These are phyloP conservation scores for Mesoclemmys tuberculata DNA, from an alignment of 2,113 vertebrate species.

Conservation along the genomic window DNA sequence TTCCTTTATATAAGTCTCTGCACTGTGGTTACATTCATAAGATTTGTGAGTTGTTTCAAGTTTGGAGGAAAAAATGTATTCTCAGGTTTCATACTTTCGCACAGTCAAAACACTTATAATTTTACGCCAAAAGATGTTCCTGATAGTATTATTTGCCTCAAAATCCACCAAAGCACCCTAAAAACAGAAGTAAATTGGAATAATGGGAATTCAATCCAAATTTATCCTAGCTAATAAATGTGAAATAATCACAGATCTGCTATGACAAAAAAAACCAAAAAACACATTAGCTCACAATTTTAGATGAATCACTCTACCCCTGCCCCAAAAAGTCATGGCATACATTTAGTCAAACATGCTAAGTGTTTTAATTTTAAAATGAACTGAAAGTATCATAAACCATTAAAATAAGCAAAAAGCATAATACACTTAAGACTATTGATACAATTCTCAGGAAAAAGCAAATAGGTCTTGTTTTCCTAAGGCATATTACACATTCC, in stretches of 20 bases:
- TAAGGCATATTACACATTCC: not conserved
- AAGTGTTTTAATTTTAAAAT: not conserved
- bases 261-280: not conserved
- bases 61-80: not conserved
- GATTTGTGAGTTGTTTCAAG: conserved; percentile 8
- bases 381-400: no score
- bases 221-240: not conserved
- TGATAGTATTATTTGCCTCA: not conserved
- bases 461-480: not conserved
- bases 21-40: not conserved
- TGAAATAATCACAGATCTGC: not conserved
- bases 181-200: not conserved
- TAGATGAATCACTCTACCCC: not conserved
- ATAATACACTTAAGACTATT: no score
- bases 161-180: not conserved
- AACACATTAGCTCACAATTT: not conserved
- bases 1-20: conserved; percentile 13
- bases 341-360: not conserved
- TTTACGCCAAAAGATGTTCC: not conserved
- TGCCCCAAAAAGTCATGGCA: not conserved
- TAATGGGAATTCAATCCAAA: not conserved
- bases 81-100: conserved; percentile 4
- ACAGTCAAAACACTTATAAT: not conserved
- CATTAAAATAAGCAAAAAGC: no score
- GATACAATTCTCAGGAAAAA: no score